Evolutionary conservation across 2,113 vertebrate genomes (phyloP).

Genomic region (Urocynchramus pylzowi): DNA sequence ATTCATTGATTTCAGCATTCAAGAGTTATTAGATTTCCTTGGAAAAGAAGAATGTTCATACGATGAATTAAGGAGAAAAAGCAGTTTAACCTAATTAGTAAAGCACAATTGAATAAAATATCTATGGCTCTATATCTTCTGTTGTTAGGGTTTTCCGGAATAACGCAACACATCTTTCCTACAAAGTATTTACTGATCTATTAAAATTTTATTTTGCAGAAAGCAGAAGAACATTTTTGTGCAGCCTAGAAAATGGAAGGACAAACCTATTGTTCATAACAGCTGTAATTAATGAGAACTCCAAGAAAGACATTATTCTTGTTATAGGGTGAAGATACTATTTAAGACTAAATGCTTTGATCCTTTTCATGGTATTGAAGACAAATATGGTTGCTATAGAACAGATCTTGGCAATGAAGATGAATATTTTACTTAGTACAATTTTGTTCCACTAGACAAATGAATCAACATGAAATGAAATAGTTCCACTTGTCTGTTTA

Average conservation of each 20-base stretch:
- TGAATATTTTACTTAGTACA: not conserved
- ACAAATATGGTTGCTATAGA: not conserved
- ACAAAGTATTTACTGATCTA: not conserved
- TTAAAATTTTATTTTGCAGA: not conserved
- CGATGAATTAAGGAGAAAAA: not conserved
- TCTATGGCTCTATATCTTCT: not conserved
- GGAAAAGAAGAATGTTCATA: not conserved
- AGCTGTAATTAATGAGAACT: not conserved
- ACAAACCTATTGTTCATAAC: not conserved
- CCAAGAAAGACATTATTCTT: not conserved
- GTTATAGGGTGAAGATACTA: not conserved
- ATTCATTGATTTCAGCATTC: not conserved
- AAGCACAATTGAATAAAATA: not conserved
- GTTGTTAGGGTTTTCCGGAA: not conserved
- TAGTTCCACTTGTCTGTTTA: not conserved
- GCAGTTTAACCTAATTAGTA: not conserved
- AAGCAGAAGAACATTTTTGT: not conserved
- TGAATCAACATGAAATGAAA: not conserved
- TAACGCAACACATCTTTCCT: not conserved
- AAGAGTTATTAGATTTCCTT: not conserved
- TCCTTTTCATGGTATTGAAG: not conserved
- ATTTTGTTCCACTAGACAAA: not conserved
- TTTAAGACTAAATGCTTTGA: not conserved
- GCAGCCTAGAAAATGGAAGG: not conserved
- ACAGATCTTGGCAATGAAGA: not conserved